Evolutionary conservation across 35 echinoderm and acorn worm species (phyloP).

Genomic region (Ophiothrix spiculata): DNA sequence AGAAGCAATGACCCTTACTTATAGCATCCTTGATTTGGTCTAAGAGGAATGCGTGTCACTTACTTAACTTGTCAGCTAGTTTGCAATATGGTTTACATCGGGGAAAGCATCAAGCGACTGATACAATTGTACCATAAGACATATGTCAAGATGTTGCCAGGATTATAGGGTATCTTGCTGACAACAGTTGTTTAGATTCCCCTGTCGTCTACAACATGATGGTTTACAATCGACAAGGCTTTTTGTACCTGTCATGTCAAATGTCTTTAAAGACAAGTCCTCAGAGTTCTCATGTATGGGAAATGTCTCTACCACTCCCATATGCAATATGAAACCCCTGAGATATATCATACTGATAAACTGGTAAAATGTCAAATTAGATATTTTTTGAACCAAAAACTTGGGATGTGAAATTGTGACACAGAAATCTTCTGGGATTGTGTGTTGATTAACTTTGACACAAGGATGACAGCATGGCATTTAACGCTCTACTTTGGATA

Average conservation of each 20-base stretch:
- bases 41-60: slow-evolving; percentile 11
- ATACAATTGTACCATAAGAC: slow-evolving; percentile 3
- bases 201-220: background rate
- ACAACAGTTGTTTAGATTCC: background rate
- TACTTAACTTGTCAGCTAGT: slow-evolving; percentile 12
- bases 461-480: no score
- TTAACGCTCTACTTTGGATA: no score
- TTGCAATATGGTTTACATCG: slow-evolving; percentile 11
- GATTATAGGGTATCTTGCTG: background rate
- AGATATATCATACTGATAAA: background rate
- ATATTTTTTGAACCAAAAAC: background rate
- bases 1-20: background rate
- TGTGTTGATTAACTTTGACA: background rate
- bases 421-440: background rate
- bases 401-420: background rate
- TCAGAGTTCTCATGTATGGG: background rate
- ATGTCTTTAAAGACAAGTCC: background rate
- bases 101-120: background rate
- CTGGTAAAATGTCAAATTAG: background rate
- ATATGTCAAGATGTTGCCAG: background rate
- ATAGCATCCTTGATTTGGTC: slow-evolving; percentile 6
- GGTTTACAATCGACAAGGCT: background rate
- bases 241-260: slow-evolving; percentile 7
- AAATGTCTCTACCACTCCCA: background rate
- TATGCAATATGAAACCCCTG: background rate